Percentiles rank a stretch among this genome's conserved stretches.
phyloP scores from a whole-genome alignment of 2,888 invertebrate genomes.

The Euzophera pinguis region DNA sequence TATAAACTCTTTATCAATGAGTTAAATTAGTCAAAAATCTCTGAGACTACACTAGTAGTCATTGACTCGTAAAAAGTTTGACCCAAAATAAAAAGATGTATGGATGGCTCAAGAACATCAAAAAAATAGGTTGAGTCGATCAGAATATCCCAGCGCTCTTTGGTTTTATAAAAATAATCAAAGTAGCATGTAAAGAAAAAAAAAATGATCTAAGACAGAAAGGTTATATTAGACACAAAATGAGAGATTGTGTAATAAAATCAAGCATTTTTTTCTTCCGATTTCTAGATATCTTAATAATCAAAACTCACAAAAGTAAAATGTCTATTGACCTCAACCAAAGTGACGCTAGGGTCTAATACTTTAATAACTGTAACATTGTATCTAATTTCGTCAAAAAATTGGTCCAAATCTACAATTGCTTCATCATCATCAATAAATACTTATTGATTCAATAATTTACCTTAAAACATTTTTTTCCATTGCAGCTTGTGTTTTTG shows the following conservation, averaged over 20 bases:
- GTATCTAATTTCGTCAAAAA: neutral
- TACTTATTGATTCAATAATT: slow-evolving; percentile 7
- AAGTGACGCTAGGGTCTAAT: no score
- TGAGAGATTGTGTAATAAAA: no score
- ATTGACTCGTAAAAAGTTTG: neutral
- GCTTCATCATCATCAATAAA: neutral
- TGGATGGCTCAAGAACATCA: neutral
- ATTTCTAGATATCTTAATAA: no score
- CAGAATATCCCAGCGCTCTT: neutral
- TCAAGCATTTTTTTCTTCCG: no score
- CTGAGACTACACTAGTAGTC: neutral
- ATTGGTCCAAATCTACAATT: slow-evolving; percentile 8
- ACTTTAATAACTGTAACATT: neutral
- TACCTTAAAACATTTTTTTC: slow-evolving; percentile 1
- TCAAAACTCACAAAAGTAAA: no score
- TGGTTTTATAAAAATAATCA: neutral
- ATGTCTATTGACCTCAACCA: no score
- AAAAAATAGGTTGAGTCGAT: neutral
- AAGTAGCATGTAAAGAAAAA: no score
- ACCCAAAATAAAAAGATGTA: neutral
- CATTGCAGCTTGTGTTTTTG: slow-evolving; percentile 6
- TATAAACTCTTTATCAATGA: slow-evolving; percentile 5
- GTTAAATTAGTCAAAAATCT: slow-evolving; percentile 4
- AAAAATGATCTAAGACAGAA: no score
- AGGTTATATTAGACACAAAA: no score